phyloP scores from a whole-genome alignment of 2,113 vertebrate genomes.

The Triplophysa siluroides region DNA sequence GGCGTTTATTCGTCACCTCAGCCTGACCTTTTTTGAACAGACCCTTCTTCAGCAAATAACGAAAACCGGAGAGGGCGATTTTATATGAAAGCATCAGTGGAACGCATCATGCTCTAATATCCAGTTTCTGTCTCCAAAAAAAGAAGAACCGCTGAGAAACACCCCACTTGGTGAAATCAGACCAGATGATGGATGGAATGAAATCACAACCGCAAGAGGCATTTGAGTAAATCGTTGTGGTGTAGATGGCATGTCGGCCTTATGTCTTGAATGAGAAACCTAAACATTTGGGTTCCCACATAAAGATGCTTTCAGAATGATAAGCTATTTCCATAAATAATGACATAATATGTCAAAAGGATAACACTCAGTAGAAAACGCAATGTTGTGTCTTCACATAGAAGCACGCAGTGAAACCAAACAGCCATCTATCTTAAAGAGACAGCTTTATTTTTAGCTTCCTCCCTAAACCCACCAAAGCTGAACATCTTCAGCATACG shows the following conservation, averaged over 20 bases:
- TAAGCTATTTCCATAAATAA: neutral
- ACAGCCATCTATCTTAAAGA: constrained; percentile 34
- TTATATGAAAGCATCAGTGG: no score
- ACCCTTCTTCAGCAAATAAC: constrained; percentile 41
- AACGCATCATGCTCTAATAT: neutral
- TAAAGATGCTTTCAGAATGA: neutral
- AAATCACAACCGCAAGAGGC: neutral
- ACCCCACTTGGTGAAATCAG: neutral
- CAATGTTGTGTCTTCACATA: neutral
- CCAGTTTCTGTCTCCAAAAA: neutral
- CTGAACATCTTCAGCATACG: constrained; percentile 33
- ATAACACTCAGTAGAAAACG: neutral
- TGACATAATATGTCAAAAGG: neutral
- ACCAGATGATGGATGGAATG: neutral
- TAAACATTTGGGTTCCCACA: neutral
- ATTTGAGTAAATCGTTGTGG: neutral
- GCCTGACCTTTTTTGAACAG: constrained; percentile 67
- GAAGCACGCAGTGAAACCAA: constrained; percentile 19
- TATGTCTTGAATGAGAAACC: neutral
- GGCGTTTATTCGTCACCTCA: constrained; percentile 54
- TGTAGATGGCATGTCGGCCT: neutral
- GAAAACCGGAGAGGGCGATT: neutral
- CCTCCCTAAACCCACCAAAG: constrained; percentile 49
- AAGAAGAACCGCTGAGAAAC: neutral
- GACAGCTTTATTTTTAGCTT: constrained; percentile 44